Base-by-base conservation (phyloP, 2,797 vertebrate species). In the Cyclura pinguis region DNA sequence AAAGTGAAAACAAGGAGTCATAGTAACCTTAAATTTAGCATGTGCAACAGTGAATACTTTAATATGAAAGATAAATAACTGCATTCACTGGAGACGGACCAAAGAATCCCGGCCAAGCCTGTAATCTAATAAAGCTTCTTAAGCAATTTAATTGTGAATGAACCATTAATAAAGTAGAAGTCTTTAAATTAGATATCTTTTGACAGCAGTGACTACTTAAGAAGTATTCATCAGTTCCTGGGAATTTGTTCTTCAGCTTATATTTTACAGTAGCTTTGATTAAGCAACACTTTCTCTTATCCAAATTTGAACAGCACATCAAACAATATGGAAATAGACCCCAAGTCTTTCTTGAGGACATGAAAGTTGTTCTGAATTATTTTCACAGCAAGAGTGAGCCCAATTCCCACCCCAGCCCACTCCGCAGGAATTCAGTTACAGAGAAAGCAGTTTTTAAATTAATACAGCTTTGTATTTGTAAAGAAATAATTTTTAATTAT, bases 401-500 rank as follows among this genome's bases (percentile, higher is more conserved):
- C 92, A 97, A 96, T 97, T 97, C 96, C 96, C 96, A 97, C 62
- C 91, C 92, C 93, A 96, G 92, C 94, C 59, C n/a, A 91, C 95
- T 96, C 94, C 5, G 94, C 84, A 96, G 95, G 96, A 96, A 96
- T 94, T 96, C 95, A 94, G 92, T 90, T 91, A 94, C 69, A 95
- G 88, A 96, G 96, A 96, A 96, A 96, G 95, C 94, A 95, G 91
- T 96, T 96, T 95, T 96, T 94, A 96, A 97, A 97, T 97, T 95
- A 97, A 97, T 96, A 96, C 88, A 95, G 93, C 94, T 96, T 96
- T 91, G 89, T 96, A 95, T 97, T 97, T 96, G 94, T 94, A 96
- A 97, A 97, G 97, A 97, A 97, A 95, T 97, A 96, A 96, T 97
- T 97, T 97, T 96, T 97, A 97, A 97, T 98, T 97, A 97, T 97